phyloP scores from a whole-genome alignment of 2,888 invertebrate species.

The Rhagium mordax region DNA sequence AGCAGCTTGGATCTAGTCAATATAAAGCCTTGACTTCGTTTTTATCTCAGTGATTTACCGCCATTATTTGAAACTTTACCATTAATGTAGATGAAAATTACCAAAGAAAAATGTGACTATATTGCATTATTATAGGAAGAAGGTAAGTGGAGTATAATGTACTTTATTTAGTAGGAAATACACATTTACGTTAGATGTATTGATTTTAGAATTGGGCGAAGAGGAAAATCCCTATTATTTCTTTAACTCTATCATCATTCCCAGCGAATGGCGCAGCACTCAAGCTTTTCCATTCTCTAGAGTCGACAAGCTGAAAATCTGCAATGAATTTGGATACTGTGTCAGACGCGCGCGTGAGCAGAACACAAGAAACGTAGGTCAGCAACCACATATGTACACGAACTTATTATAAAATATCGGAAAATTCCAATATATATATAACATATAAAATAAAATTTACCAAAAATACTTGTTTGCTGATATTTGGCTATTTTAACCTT shows the following conservation, averaged over 20 bases:
- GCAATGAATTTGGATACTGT: slow-evolving; percentile 70
- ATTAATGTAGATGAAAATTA: slow-evolving; percentile 6
- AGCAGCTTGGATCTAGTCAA: neutral
- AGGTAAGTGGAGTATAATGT: slow-evolving; percentile 30
- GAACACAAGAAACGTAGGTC: slow-evolving; percentile 52
- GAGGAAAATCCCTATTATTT: slow-evolving; percentile 69
- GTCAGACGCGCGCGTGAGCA: slow-evolving; percentile 59
- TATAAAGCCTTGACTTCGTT: slow-evolving; percentile 9
- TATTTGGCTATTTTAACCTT: too few species aligned
- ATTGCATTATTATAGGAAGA: neutral
- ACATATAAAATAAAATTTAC: neutral
- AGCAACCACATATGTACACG: slow-evolving; percentile 23
- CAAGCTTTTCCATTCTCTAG: slow-evolving; percentile 68
- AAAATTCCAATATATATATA: neutral
- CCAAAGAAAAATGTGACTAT: neutral
- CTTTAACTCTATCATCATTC: slow-evolving; percentile 69
- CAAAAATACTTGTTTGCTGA: neutral
- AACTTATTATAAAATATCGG: slow-evolving; percentile 20
- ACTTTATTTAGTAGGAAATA: slow-evolving; percentile 56
- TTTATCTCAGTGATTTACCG: slow-evolving; percentile 12
- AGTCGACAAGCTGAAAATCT: slow-evolving; percentile 70
- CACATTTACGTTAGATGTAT: slow-evolving; percentile 65
- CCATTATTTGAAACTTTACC: neutral
- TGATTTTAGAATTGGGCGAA: slow-evolving; percentile 67
- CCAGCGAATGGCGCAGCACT: slow-evolving; percentile 67